phyloP scores from a whole-genome alignment of 2,113 vertebrate species.

The Anseranas semipalmata region DNA sequence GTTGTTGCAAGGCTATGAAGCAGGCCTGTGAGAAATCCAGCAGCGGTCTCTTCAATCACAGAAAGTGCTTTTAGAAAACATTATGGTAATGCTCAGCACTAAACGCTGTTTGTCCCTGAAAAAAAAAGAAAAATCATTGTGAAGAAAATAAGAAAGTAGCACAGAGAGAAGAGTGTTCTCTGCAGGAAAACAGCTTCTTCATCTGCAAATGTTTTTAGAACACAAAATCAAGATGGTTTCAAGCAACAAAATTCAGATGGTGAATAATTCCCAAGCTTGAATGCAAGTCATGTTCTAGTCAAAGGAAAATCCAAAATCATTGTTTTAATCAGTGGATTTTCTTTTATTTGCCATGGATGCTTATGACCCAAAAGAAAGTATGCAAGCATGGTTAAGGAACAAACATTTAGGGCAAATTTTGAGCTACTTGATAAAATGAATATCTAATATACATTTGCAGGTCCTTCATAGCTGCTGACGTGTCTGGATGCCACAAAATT shows the following conservation, averaged over 20 bases:
- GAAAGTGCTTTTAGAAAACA: slow-evolving; percentile 54
- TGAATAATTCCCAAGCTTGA: neutral
- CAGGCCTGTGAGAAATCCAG: neutral
- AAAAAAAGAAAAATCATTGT: neutral
- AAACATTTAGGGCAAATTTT: neutral
- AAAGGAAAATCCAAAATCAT: neutral
- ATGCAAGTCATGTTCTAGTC: neutral
- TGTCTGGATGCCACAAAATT: neutral
- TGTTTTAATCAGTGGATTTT: neutral
- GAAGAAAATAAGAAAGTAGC: neutral
- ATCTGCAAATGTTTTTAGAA: neutral
- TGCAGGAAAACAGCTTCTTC: neutral
- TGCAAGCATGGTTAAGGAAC: neutral
- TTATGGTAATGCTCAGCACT: slow-evolving; percentile 18
- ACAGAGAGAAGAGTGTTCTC: neutral
- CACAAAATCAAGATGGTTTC: neutral
- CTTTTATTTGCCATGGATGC: neutral
- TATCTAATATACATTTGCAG: neutral
- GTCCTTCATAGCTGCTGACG: neutral
- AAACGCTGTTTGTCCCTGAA: neutral
- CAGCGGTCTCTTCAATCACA: neutral
- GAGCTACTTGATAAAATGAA: neutral
- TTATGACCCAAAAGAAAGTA: neutral
- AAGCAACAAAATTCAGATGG: neutral
- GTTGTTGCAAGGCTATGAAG: neutral